These are phyloP conservation scores for Stichopus horrens DNA, from an alignment of 53 echinoderm and acorn worm genomes.

Conservation along the genomic window DNA sequence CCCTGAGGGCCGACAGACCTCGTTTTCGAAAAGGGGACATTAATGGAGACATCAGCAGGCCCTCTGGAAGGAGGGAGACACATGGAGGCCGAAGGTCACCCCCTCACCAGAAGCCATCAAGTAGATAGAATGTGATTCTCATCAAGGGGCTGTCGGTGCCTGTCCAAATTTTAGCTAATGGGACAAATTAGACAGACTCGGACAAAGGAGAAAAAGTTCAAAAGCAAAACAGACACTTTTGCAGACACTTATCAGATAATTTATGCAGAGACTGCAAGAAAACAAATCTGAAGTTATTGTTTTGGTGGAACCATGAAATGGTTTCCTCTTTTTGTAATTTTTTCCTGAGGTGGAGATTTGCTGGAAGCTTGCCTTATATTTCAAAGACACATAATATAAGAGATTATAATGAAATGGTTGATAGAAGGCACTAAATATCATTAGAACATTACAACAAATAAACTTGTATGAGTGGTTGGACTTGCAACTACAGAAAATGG, in stretches of 20 bases:
- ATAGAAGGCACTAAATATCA: neutral
- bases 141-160: neutral
- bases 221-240: neutral
- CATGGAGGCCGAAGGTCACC: constrained; percentile 73
- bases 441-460: neutral
- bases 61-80: constrained; percentile 56
- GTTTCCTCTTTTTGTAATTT: neutral
- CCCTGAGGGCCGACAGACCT: constrained; percentile 25
- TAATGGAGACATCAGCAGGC: constrained; percentile 54
- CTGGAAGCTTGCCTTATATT: neutral
- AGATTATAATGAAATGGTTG: neutral
- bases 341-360: neutral
- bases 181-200: neutral
- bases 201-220: neutral
- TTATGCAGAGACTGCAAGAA: neutral
- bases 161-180: neutral
- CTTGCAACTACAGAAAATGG: no score
- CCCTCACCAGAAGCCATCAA: constrained; percentile 77
- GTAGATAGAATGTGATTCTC: constrained; percentile 47
- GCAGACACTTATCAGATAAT: neutral
- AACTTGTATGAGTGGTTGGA: neutral
- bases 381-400: neutral
- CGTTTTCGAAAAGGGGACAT: constrained; percentile 58
- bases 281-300: no score
- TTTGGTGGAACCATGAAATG: neutral